phyloP scores from a whole-genome alignment of 2,113 vertebrate species.

The Picathartes gymnocephalus region DNA sequence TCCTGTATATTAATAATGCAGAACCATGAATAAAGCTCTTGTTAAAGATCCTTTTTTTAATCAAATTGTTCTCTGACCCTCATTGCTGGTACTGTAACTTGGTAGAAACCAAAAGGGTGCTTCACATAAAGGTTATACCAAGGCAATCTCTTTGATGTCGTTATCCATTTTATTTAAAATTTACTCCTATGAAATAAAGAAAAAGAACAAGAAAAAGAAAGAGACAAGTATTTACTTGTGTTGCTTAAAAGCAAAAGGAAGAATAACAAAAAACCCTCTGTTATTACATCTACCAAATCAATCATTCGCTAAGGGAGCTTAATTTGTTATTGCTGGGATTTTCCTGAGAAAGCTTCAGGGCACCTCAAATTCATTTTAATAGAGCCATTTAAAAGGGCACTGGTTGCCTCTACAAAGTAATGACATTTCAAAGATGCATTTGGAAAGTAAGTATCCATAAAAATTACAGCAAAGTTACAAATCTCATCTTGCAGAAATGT shows the following conservation, averaged over 20 bases:
- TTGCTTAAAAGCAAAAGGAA: neutral
- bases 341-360: neutral
- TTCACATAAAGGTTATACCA: neutral
- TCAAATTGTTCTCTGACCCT: neutral
- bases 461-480: neutral
- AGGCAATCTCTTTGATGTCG: neutral
- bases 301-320: neutral
- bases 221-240: neutral
- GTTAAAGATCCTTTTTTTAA: neutral
- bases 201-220: neutral
- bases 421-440: conserved; percentile 8
- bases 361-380: neutral
- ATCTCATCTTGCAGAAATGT: neutral
- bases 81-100: conserved; percentile 4
- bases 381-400: neutral
- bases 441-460: neutral
- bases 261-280: neutral
- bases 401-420: conserved; percentile 6
- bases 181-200: neutral
- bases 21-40: neutral
- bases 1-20: neutral
- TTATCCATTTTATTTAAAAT: neutral
- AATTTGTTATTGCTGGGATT: neutral
- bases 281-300: neutral
- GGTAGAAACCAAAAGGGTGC: conserved; percentile 20